A percentile compares a stretch with the other conserved stretches of the same genome.
Evolutionary conservation across 2,797 vertebrate genomes (phyloP).

Genomic region (Jordanella pulchra): DNA sequence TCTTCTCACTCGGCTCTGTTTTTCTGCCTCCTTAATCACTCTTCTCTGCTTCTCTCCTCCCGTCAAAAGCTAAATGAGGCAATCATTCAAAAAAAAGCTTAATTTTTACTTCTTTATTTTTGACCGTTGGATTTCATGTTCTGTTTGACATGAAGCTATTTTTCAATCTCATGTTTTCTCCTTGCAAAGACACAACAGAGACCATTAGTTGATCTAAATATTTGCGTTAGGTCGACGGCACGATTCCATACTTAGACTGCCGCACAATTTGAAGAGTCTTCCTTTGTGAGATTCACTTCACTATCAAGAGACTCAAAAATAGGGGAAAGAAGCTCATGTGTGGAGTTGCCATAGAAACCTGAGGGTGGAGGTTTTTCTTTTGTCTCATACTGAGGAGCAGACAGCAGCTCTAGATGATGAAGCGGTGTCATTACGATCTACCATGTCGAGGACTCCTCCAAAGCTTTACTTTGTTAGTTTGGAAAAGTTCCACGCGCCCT

Average conservation of each 20-base stretch:
- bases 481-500: constrained; percentile 14
- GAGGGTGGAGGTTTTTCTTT: constrained; percentile 62
- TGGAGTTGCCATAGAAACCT: constrained; percentile 76
- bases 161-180: neutral
- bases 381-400: constrained; percentile 53
- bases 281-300: constrained; percentile 49
- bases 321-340: constrained; percentile 53
- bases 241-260: constrained; percentile 21
- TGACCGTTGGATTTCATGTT: neutral
- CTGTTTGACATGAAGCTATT: neutral
- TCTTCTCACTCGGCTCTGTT: neutral
- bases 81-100: neutral
- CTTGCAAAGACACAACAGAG: neutral
- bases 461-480: constrained; percentile 32
- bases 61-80: neutral
- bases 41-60: neutral
- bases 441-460: constrained; percentile 33
- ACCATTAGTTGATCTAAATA: constrained; percentile 12
- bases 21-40: neutral
- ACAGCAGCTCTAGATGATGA: constrained; percentile 51
- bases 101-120: neutral
- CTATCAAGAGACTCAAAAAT: constrained; percentile 70
- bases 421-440: constrained; percentile 33
- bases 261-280: constrained; percentile 40
- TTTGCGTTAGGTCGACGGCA: constrained; percentile 9